Conservation (phyloP, 2,888 invertebrate species). For the Dendrolimus houi region DNA sequence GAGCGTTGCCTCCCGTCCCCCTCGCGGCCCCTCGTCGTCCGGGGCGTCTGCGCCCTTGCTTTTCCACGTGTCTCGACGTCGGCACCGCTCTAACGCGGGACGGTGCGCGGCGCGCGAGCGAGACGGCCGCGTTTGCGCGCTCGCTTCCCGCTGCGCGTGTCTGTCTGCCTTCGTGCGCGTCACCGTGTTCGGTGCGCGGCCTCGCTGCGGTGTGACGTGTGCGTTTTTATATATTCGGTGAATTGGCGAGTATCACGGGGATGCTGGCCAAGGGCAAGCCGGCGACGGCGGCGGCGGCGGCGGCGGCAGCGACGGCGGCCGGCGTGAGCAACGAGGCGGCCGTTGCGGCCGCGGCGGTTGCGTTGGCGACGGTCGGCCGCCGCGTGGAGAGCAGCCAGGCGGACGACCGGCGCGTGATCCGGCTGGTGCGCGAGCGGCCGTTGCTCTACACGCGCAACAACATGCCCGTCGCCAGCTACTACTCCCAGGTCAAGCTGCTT, state of each 20-base stretch:
- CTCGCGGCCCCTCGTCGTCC: conserved; percentile 14
- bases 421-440: conserved; percentile 52
- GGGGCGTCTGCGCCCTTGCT: conserved; percentile 64
- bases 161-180: conserved; percentile 61
- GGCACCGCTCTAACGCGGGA: conserved; percentile 21
- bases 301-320: conserved; percentile 2
- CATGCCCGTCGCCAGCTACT: conserved; percentile 66
- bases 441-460: conserved; percentile 63
- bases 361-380: conserved; percentile 38
- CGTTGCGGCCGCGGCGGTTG: conserved; percentile 7
- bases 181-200: conserved; percentile 42
- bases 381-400: conserved; percentile 59
- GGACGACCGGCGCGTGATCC: conserved; percentile 60
- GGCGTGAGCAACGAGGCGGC: conserved; percentile 4
- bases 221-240: conserved; percentile 7
- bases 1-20: conserved; percentile 8
- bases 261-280: conserved; percentile 10
- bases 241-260: not conserved
- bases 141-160: conserved; percentile 60
- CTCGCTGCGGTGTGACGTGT: conserved; percentile 38
- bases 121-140: conserved; percentile 36
- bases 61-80: conserved; percentile 41
- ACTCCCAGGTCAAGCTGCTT: conserved; percentile 52
- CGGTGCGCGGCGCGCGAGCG: conserved; percentile 24
- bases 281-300: conserved; percentile 2